Evolutionary conservation across 2,797 vertebrate genomes (phyloP), one percentile per base, ranked within the genome.

Genomic region (Glossophaga mutica): DNA sequence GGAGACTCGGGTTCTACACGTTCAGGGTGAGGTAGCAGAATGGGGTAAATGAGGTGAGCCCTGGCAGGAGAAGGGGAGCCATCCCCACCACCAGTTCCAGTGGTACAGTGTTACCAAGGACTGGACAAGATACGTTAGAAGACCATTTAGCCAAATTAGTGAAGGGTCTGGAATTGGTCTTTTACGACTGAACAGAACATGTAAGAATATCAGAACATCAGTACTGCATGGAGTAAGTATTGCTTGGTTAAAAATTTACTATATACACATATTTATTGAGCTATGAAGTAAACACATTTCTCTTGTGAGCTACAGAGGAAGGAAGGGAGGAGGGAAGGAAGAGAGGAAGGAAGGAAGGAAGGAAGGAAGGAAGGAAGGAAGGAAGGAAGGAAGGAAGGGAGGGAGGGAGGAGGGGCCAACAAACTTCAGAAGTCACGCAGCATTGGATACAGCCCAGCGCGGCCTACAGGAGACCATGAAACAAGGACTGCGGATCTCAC

Each of bases 1-100:
- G 52, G 67, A 84, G 34, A 16, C 34, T 50, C n/a, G 71, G 48
- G 77, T 8, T 15, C 44, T 9, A 4, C 22, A 70, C 39, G 18
- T 10, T 81, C 19, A 12, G 86, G 62, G 34, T 3, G 26, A 48
- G 26, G n/a, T 2, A 39, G 44, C 22, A 24, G 83, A 77, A n/a
- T 1, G 8, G 10, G 24, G 29, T 21, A 39, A 29, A 12, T 3
- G 29, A 71, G 21, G 37, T 0, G 19, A 37, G 42, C 32, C 52
- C 16, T 26, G n/a, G 44, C 0, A 1, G 16, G 19, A 0, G 12
- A 46, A 2, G 34, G 48, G n/a, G 29, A 0, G 3, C 12, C 12
- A 32, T 4, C 10, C 29, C 46, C 34, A 22, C 26, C 46, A 21
- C 48, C 4, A 24, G 29, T 68, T 55, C 73, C 15, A 3, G 0